Evolutionary conservation across 2,888 invertebrate species (phyloP).

Genomic region (Dicranocentrus wangi): DNA sequence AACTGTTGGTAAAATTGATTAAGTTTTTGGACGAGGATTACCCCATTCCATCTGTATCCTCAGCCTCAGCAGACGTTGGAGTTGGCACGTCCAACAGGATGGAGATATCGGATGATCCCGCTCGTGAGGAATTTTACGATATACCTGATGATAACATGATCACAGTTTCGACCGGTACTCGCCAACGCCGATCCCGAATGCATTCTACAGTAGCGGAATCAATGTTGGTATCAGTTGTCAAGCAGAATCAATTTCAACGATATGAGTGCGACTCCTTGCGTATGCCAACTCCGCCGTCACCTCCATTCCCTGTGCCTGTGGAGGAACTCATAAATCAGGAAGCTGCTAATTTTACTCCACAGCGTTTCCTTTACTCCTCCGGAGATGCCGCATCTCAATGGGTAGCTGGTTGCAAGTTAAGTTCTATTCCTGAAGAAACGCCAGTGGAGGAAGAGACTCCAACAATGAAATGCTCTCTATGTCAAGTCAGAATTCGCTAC

Average conservation of each 20-base stretch:
- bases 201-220: slow-evolving; percentile 5
- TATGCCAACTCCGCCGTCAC: background rate
- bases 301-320: too few species aligned
- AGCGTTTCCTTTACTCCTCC: background rate
- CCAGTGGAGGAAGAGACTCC: background rate
- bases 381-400: too few species aligned
- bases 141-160: too few species aligned
- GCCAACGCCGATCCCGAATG: slow-evolving; percentile 8
- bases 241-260: background rate
- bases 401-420: too few species aligned
- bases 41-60: too few species aligned
- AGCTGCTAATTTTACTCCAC: background rate
- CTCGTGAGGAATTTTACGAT: too few species aligned
- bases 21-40: too few species aligned
- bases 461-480: background rate
- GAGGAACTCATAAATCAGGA: background rate
- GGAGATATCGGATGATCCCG: too few species aligned
- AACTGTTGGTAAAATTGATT: too few species aligned
- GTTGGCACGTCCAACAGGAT: too few species aligned
- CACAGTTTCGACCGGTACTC: background rate
- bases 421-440: background rate
- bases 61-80: too few species aligned
- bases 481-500: background rate
- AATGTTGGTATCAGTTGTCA: background rate
- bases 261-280: background rate